Conservation (phyloP, 2,113 vertebrate species). For the Nibea coibor region DNA sequence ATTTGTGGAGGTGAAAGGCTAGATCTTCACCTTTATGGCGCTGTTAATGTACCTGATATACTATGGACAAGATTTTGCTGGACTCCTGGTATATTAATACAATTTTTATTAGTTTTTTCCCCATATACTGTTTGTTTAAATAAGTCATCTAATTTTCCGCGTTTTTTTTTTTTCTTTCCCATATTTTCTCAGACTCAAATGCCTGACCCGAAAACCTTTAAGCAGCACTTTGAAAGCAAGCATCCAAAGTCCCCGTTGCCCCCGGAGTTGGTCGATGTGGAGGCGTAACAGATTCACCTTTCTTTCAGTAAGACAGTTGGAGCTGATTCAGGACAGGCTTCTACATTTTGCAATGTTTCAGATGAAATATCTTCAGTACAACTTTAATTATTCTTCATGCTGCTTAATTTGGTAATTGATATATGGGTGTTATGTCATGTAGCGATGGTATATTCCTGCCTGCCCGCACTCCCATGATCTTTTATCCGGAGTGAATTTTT, state of each 20-base stretch:
- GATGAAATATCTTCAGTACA: conserved; percentile 15
- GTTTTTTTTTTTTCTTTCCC: not conserved
- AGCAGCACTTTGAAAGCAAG: conserved; percentile 85
- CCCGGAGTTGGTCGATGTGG: conserved; percentile 58
- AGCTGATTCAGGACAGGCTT: conserved; percentile 33
- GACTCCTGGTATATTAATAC: not conserved
- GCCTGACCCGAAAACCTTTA: conserved; percentile 83
- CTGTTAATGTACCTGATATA: not conserved
- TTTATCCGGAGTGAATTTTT: not conserved
- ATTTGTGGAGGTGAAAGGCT: not conserved
- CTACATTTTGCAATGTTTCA: conserved; percentile 39
- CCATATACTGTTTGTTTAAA: not conserved
- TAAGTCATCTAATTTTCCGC: not conserved
- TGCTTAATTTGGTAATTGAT: conserved; percentile 10
- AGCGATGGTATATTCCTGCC: conserved; percentile 11
- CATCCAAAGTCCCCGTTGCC: conserved; percentile 81
- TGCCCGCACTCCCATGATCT: not conserved
- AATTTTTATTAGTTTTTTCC: not conserved
- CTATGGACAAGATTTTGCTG: not conserved
- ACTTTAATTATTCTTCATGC: conserved; percentile 23
- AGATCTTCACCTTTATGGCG: not conserved
- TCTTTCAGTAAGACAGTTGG: conserved; percentile 26
- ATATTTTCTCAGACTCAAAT: conserved; percentile 76
- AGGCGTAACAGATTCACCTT: conserved; percentile 39
- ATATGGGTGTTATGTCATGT: conserved; percentile 12